Percentiles rank a stretch among this genome's conserved stretches.
Conservation (phyloP, 2,113 vertebrate genomes). For the Festucalex cinctus region DNA sequence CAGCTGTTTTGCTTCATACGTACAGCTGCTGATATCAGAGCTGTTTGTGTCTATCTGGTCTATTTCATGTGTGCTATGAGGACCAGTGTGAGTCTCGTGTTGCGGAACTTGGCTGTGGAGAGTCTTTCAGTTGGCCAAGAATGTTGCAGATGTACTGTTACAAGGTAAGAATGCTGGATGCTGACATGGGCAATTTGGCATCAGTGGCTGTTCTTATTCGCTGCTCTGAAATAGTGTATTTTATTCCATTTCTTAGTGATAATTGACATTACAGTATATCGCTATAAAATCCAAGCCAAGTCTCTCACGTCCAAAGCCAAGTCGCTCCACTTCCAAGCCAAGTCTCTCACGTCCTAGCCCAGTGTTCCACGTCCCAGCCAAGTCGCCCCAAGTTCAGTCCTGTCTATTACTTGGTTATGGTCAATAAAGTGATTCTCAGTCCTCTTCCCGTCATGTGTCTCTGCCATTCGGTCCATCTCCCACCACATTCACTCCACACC, state of each 20-base stretch:
- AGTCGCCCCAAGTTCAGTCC: too few species aligned
- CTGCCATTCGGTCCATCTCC: too few species aligned
- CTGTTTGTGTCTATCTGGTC: conserved; percentile 18
- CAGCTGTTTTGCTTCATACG: conserved; percentile 12
- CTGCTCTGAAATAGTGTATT: neutral
- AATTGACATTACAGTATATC: too few species aligned
- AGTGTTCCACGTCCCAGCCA: too few species aligned
- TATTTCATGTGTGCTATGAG: conserved; percentile 25
- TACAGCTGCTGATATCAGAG: conserved; percentile 9
- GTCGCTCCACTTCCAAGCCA: too few species aligned
- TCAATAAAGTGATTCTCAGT: too few species aligned
- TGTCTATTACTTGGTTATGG: too few species aligned
- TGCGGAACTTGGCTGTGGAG: conserved; percentile 25
- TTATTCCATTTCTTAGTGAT: neutral
- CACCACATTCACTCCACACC: too few species aligned
- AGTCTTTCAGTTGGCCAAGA: conserved; percentile 12
- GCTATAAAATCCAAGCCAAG: too few species aligned
- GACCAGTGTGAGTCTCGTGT: neutral
- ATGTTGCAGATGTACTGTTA: neutral
- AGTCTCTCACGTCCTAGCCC: too few species aligned
- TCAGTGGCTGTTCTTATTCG: neutral
- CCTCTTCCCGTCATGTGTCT: too few species aligned
- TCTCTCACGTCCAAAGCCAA: too few species aligned
- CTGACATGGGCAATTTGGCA: neutral
- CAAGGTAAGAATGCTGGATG: neutral